phyloP scores from a whole-genome alignment of 2,113 vertebrate genomes.

The Lamprotornis superbus region DNA sequence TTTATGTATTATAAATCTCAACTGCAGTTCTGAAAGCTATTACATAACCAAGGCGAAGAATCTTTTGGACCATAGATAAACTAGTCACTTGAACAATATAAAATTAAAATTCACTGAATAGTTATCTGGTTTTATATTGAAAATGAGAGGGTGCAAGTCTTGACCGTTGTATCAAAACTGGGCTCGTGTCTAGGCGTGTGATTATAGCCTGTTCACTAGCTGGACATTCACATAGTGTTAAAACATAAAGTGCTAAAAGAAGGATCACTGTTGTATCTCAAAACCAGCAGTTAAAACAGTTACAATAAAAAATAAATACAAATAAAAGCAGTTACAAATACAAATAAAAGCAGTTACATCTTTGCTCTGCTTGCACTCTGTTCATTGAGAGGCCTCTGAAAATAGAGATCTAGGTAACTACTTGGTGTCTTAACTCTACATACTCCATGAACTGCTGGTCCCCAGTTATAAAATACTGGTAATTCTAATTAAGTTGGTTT shows the following conservation, averaged over 20 bases:
- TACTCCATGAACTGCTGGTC: not conserved
- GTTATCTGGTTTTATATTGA: not conserved
- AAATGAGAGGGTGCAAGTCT: not conserved
- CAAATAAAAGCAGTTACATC: not conserved
- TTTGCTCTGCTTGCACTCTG: not conserved
- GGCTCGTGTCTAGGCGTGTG: fast-evolving
- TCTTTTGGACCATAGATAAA: not conserved
- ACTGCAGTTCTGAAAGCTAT: not conserved
- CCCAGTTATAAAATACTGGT: not conserved
- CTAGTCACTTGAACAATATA: not conserved
- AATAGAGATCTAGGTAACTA: not conserved
- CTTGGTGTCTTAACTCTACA: not conserved
- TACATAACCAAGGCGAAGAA: not conserved
- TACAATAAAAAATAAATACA: not conserved
- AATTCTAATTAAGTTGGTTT: not conserved
- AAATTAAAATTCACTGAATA: not conserved
- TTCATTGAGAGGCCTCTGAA: not conserved
- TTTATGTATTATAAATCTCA: not conserved
- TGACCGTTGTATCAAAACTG: not conserved
- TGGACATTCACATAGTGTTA: fast-evolving
- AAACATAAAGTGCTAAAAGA: not conserved
- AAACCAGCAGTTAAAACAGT: not conserved
- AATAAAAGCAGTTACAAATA: not conserved
- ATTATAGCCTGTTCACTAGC: not conserved
- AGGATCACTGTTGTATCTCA: not conserved